Base-by-base conservation (phyloP, 2,888 invertebrate genomes). In the Pollenia labialis region DNA sequence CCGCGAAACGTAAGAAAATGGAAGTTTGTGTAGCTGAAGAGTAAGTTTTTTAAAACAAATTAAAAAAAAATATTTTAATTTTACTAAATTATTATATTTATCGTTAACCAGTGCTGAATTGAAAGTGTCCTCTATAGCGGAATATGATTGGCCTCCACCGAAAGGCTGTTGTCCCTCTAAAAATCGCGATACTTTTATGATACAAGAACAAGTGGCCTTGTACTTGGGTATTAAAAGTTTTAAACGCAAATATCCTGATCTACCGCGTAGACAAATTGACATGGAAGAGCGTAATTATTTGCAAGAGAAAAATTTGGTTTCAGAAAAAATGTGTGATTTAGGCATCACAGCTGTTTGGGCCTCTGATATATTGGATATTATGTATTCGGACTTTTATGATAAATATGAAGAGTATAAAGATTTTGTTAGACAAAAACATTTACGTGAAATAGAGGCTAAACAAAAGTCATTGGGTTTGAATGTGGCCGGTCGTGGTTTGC, bases 131-230 rank as follows among this genome's bases (percentile, higher is more conserved):
- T 97, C 97, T 92, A 95, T 99, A 75, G 97, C 97, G 85, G 99
- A 99, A 92, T 99, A 99, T 92, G 97, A 96, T 90, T 99, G 99
- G 99, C 97, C 97, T 8, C 95, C 95, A 46, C 95, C 94, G 91
- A 92, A 94, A 77, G 93, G 93, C 40, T 93, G 93, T 86, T 93
- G 95, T 94, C 90, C 95, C 93, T 89, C 95, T 10, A 92, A 92
- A 81, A 93, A 93, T 90, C 92, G 96, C 69, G 97, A 98, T 90
- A 97, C 97, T 71, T 98, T 96, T 94, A 98, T 99, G 97, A 96
- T 99, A 83, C 98, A 99, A 93, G 99, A 99, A 93, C 99, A 95
- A 97, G 97, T 99, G 87, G 97, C 98, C 0, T 97, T 98, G 92
- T 99, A 97, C 94, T 95, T 99, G 87, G 97, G 97, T 54, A 97